These are phyloP conservation scores for Sialis lutaria DNA, from an alignment of 2,888 invertebrate species.

Conservation along the genomic window DNA sequence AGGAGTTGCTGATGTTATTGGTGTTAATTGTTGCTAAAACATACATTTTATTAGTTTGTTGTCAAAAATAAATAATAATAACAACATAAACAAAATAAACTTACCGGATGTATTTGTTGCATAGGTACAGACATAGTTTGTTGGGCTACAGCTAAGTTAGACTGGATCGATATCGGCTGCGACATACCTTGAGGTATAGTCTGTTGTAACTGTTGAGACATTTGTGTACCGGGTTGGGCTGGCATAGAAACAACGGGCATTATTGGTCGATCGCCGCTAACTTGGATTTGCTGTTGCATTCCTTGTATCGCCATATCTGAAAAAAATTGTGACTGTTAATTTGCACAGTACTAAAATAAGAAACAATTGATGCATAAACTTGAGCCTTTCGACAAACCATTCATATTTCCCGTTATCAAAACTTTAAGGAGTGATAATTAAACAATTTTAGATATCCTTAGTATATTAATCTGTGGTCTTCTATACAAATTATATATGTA, in stretches of 20 bases:
- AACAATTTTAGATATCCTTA: background rate
- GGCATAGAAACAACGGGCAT: slow-evolving; percentile 50
- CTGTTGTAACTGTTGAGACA: slow-evolving; percentile 35
- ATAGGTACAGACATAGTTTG: slow-evolving; percentile 29
- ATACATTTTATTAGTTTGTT: slow-evolving; percentile 1
- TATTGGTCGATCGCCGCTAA: slow-evolving; percentile 33
- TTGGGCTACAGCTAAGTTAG: slow-evolving; percentile 25
- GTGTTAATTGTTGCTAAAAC: slow-evolving; percentile 22
- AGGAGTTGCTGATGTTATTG: slow-evolving; percentile 32
- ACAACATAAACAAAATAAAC: slow-evolving; percentile 9
- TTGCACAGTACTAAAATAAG: too few relatives aligned
- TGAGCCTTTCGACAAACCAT: background rate
- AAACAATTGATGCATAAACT: background rate
- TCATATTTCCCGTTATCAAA: background rate
- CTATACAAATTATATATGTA: background rate
- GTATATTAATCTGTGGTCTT: too few relatives aligned
- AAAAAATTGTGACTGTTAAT: slow-evolving; percentile 4
- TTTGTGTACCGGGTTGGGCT: slow-evolving; percentile 30
- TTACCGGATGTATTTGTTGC: slow-evolving; percentile 41
- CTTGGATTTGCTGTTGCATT: slow-evolving; percentile 28
- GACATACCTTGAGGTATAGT: slow-evolving; percentile 31
- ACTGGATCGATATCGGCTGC: slow-evolving; percentile 36
- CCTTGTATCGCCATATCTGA: slow-evolving; percentile 39
- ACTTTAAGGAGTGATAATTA: background rate
- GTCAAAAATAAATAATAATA: background rate